Evolutionary conservation across 1,140 invertebrate genomes (phyloP), one percentile per base, ranked within the genome.

Genomic region (Lasioglossum baleicum): DNA sequence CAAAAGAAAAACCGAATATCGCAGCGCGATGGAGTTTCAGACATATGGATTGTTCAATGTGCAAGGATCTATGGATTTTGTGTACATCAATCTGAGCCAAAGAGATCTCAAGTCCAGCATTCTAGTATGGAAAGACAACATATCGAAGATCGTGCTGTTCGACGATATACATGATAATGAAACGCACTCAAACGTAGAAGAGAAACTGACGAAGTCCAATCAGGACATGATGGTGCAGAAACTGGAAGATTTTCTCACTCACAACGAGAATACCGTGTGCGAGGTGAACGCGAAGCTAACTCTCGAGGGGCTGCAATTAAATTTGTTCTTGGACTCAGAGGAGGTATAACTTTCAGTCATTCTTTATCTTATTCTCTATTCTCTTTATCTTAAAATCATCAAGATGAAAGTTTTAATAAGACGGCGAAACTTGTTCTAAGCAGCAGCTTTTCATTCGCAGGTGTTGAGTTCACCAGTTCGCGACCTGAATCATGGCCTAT

Each of bases 241-340:
- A 86, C 88, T 97, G 3, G 96, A 97, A 91, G 96, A 95, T 2
- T 97, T 97, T 88, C 95, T 97, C 68, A 95, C 94, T 51, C 95
- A 95, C 81, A 94, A 94, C 68, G 95, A 96, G 87, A 94, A 90
- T 67, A 82, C 88, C 1, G 69, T 88, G 31, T 92, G 91, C 94
- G 73, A 95, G 95, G 71, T 94, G 3, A 92, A 90, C 71, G 91
- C 92, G 73, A 95, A 95, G 81, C 94, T 96, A 75, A 94, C 94
- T 10, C 91, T 96, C 42, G 96, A 97, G 85, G 95, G 95, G 35
- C 75, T 96, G 3, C 95, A 95, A 83, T 75, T 97, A 2, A 95
- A 95, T 87, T 90, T 97, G 5, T 97, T 96, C 88, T 96, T 95
- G 56, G 96, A 96, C 85, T 94, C 95, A 71, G 96, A 96, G 79